Evolutionary conservation across 2,888 invertebrate genomes (phyloP).

Genomic region (Synanthedon myopaeformis): DNA sequence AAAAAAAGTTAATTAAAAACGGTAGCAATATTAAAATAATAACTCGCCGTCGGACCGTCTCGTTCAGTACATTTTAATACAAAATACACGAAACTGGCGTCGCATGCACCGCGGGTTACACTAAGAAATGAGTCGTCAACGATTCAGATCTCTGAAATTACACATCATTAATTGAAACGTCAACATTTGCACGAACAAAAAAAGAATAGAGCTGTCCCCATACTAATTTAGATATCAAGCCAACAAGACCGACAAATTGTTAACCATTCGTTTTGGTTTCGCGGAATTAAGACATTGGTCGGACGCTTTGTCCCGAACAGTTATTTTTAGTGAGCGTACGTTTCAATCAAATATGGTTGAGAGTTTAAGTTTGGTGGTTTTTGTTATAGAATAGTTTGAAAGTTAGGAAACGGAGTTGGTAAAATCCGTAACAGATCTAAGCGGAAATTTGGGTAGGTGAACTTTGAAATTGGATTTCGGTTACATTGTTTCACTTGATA

Average conservation of each 20-base stretch:
- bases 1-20: constrained; percentile 4
- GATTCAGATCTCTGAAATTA: constrained; percentile 57
- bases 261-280: constrained; percentile 47
- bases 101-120: constrained; percentile 14
- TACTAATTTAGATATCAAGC: constrained; percentile 65
- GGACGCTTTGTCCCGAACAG: constrained; percentile 16
- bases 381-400: constrained; percentile 33
- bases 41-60: constrained; percentile 2
- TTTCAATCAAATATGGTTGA: constrained; percentile 18
- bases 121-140: constrained; percentile 37
- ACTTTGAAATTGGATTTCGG: not conserved
- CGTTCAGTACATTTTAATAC: constrained; percentile 3
- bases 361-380: constrained; percentile 32
- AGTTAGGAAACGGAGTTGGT: constrained; percentile 23
- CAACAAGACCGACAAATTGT: constrained; percentile 61
- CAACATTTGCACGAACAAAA: constrained; percentile 41
- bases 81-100: constrained; percentile 8
- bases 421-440: constrained; percentile 16
- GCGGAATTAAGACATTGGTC: constrained; percentile 40
- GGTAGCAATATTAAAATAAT: constrained; percentile 4
- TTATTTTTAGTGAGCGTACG: constrained; percentile 19
- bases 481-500: not conserved
- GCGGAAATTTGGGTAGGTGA: not conserved
- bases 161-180: constrained; percentile 61
- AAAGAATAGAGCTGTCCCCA: constrained; percentile 47